phyloP scores from a whole-genome alignment of 2,797 vertebrate genomes.

The Periparus ater region DNA sequence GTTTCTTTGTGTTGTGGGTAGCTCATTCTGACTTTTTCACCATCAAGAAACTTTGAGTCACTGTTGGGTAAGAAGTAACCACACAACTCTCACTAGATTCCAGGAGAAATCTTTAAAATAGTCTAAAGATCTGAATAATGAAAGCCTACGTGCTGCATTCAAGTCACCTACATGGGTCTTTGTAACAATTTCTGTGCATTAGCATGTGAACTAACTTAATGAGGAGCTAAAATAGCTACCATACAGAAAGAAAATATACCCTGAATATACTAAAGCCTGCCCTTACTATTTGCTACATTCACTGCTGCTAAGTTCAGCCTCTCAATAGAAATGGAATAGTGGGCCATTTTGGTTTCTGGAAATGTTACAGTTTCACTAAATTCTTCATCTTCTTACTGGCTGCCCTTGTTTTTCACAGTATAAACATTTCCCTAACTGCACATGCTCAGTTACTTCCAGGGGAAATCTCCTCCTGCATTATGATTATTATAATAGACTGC shows the following conservation, averaged over 20 bases:
- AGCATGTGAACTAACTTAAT: background rate
- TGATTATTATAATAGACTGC: background rate
- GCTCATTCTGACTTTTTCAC: background rate
- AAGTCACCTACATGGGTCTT: background rate
- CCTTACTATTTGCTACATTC: background rate
- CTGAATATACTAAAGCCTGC: background rate
- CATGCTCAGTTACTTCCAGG: background rate
- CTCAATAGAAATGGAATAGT: background rate
- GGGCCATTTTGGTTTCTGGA: background rate
- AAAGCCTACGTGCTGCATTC: background rate
- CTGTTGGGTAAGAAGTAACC: background rate
- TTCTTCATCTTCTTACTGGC: background rate
- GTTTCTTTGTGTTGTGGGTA: background rate
- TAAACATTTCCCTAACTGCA: background rate
- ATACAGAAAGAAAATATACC: background rate
- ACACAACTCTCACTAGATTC: background rate
- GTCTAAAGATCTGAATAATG: background rate
- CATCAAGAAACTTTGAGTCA: background rate
- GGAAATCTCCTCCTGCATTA: background rate
- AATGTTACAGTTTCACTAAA: background rate
- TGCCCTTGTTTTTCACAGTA: background rate
- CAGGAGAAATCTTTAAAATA: background rate
- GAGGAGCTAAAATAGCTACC: background rate
- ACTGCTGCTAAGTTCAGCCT: rapidly evolving
- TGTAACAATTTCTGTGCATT: background rate